A percentile compares a stretch with the other conserved stretches of the same genome.
These are phyloP conservation scores for Dendrolimus pini DNA, from an alignment of 2,888 invertebrate species.

Conservation along the genomic window DNA sequence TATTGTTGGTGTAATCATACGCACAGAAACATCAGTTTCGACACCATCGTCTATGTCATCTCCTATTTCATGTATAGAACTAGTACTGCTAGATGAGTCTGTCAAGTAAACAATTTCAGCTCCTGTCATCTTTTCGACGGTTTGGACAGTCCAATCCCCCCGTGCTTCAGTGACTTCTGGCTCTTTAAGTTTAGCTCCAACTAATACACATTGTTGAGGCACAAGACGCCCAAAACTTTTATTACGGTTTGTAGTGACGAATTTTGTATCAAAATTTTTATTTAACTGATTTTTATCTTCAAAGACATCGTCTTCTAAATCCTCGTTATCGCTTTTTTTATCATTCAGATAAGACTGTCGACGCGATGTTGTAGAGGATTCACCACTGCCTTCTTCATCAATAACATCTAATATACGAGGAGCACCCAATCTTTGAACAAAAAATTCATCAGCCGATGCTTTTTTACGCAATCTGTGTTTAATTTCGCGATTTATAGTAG, in stretches of 20 bases:
- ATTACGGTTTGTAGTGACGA: slow-evolving; percentile 32
- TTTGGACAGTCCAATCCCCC: slow-evolving; percentile 70
- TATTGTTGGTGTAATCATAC: slow-evolving; percentile 69
- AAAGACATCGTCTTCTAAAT: slow-evolving; percentile 71
- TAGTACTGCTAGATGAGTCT: slow-evolving; percentile 80
- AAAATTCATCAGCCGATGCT: slow-evolving; percentile 54
- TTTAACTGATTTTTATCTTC: slow-evolving; percentile 40
- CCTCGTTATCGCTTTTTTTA: slow-evolving; percentile 62
- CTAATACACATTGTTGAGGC: slow-evolving; percentile 71
- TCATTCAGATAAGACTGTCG: slow-evolving; percentile 71
- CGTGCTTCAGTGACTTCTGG: slow-evolving; percentile 75
- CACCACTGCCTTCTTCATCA: slow-evolving; percentile 84
- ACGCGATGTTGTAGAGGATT: slow-evolving; percentile 77
- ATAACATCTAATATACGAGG: slow-evolving; percentile 85
- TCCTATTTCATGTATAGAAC: slow-evolving; percentile 73
- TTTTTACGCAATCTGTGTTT: slow-evolving; percentile 57
- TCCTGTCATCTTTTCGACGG: slow-evolving; percentile 71
- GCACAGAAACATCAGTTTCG: slow-evolving; percentile 63
- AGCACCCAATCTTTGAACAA: slow-evolving; percentile 69
- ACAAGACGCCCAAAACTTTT: slow-evolving; percentile 47
- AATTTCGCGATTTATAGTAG: slow-evolving; percentile 61
- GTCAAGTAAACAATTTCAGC: slow-evolving; percentile 83
- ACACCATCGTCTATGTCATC: slow-evolving; percentile 63
- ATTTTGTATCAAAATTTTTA: slow-evolving; percentile 27
- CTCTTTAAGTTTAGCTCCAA: slow-evolving; percentile 79